These are phyloP conservation scores for Acrobasis repandana DNA, from an alignment of 2,888 invertebrate species.

Conservation along the genomic window DNA sequence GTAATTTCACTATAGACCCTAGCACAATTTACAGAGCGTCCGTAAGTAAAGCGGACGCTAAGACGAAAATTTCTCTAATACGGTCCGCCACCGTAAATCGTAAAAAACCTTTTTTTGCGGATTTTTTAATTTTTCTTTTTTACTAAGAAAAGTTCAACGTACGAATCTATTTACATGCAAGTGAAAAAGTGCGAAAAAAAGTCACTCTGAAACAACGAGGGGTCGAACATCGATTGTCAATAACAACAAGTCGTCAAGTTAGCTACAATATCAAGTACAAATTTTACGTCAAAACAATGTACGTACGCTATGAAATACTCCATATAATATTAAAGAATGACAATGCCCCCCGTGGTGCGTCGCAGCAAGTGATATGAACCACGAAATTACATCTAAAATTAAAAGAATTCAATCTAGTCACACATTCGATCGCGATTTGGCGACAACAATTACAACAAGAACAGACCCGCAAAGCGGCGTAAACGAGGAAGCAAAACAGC, in stretches of 20 bases:
- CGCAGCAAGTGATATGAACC: slow-evolving; percentile 70
- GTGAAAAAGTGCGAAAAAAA: slow-evolving; percentile 65
- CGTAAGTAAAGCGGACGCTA: slow-evolving; percentile 45
- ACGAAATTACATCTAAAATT: slow-evolving; percentile 69
- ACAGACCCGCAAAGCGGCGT: slow-evolving; percentile 43
- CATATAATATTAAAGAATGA: slow-evolving; percentile 33
- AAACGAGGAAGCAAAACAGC: slow-evolving; percentile 66
- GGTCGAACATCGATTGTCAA: slow-evolving; percentile 52
- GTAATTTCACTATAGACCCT: slow-evolving; percentile 70
- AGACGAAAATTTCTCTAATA: slow-evolving; percentile 58
- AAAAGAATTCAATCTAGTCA: slow-evolving; percentile 31
- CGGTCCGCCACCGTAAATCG: slow-evolving; percentile 62
- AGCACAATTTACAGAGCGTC: slow-evolving; percentile 61
- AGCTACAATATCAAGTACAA: slow-evolving; percentile 65
- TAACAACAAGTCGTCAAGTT: slow-evolving; percentile 57
- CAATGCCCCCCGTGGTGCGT: slow-evolving; percentile 61
- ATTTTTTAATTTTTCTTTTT: slow-evolving; percentile 56
- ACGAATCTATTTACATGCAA: slow-evolving; percentile 70
- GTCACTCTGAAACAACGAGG: slow-evolving; percentile 66
- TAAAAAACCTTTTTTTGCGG: slow-evolving; percentile 67
- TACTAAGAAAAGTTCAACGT: slow-evolving; percentile 53
- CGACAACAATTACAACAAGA: slow-evolving; percentile 49
- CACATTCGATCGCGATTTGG: slow-evolving; percentile 17
- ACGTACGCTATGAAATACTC: slow-evolving; percentile 41
- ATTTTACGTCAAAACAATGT: slow-evolving; percentile 58